Base-by-base conservation (phyloP, 2,113 vertebrate species). In the Osmerus eperlanus region DNA sequence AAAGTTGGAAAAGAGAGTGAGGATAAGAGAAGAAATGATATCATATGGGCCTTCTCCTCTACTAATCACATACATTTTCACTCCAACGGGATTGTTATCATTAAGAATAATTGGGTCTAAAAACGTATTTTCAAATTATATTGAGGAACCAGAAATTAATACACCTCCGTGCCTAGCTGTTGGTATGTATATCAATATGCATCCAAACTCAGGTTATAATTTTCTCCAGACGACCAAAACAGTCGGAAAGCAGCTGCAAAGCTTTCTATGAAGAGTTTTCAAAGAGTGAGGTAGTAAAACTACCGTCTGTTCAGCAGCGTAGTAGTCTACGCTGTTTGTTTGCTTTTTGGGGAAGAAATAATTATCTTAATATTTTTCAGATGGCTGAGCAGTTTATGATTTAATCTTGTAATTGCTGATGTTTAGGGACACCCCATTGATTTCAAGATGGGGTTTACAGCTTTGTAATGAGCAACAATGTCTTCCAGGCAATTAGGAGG, bases 321-420 rank as follows among this genome's bases (percentile, higher is more conserved):
- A 62, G 28, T 53, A 52, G 5, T 71, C 55, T 62, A 71, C 75
- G 56, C 51, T 55, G 19, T 41, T 47, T 79, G 79, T 81, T 88
- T 82, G 72, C 73, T 76, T 81, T 72, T 36, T 51, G 58, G 36
- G 29, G 25, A 2, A 2, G 32, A 71, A 62, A 66, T 51, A 6
- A 78, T 77, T 72, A 65, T 71, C 67, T 23, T 68, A 81, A 80
- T 76, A 76, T 84, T 84, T 81, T 76, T 86, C 78, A 82, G 80
- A 79, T 76, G 79, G 78, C 68, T 85, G 73, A 78, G 73, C 68
- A 19, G 69, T 72, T 83, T 67, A 77, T 85, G 78, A 86, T 79
- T 81, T 70, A 81, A 77, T 78, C 65, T 70, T 83, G 81, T 86
- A 80, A 80, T 79, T 83, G 78, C 72, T 80, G 53, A 85, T 86